Evolutionary conservation across 2,797 vertebrate genomes (phyloP), one percentile per base, ranked within the genome.

Genomic region (Enteromius afrohamiltoni): DNA sequence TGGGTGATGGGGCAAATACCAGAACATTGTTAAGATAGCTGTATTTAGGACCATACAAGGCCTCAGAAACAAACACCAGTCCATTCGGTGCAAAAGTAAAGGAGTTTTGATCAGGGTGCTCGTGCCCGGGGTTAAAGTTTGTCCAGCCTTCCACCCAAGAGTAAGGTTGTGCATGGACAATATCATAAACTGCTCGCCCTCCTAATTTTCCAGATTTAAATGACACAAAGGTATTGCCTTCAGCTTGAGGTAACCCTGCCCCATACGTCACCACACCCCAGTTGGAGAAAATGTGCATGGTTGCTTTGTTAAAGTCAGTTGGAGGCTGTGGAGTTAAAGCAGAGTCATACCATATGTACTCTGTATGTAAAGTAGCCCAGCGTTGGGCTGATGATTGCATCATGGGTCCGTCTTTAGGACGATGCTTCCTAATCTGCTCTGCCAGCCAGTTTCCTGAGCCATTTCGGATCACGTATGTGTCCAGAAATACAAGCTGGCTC

Each of bases 11-110:
- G 5, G 94, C 91, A 77, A 97, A 97, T 53, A 96, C 95, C 86
- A 97, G 89, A 0, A 96, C 94, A 0, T 97, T 97, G 85, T 97
- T 97, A 23, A 97, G 89, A 88, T 97, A 93, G 89, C 96, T 96
- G 79, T 96, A 86, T 87, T 97, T 97, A 78, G 96, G 96, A 19
- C 96, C 96, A 62, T 97, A 97, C 17, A 97, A 93, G 76, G 96
- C 96, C 88, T 97, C 96, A 0, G 96, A 96, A 8, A 97, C 95
- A 91, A 97, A 97, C 0, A 95, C 95, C 45, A 96, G 96, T 11
- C 96, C 96, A 45, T 96, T 96, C 19, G 96, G 96, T 71, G 96
- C 96, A 92, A 97, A 97, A 19, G 96, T 97, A 79, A 97, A 97
- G 19, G 96, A 97, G 86, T 96, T 97, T 87, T 97, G 96, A 91